phyloP scores from a whole-genome alignment of 2,888 invertebrate genomes.

The Capitulum mitella region DNA sequence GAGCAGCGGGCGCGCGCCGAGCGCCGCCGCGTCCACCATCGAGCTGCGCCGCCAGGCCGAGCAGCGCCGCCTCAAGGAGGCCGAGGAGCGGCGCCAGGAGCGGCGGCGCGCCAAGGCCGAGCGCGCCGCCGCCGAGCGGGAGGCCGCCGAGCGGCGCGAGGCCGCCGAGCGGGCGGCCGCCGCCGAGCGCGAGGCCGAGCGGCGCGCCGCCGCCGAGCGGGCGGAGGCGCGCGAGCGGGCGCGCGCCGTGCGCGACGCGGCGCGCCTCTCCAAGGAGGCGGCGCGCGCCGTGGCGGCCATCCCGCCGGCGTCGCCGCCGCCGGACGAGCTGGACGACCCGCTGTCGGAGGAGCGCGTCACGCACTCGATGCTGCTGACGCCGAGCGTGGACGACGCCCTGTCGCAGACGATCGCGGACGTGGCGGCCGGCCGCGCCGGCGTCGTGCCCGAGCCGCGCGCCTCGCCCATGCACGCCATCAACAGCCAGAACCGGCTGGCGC shows the following conservation, averaged over 20 bases:
- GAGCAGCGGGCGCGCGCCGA: neutral
- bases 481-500: neutral
- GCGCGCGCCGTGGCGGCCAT: conserved; percentile 6
- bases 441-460: neutral
- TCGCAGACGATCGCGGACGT: conserved; percentile 5
- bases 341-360: neutral
- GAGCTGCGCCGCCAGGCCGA: neutral
- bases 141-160: neutral
- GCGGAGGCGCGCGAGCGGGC: neutral
- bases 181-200: neutral
- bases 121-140: neutral
- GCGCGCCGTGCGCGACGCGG: neutral
- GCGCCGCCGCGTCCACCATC: neutral
- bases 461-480: neutral
- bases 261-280: neutral
- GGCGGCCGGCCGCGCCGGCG: conserved; percentile 14
- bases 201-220: neutral
- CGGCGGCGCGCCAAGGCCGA: neutral
- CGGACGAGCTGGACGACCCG: neutral
- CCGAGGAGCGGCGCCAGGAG: neutral
- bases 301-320: neutral
- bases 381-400: neutral
- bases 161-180: neutral
- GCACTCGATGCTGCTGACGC: neutral
- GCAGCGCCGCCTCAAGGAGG: neutral